Percentiles rank a stretch among this genome's conserved stretches.
phyloP scores from a whole-genome alignment of 2,113 vertebrate species.

The Catagonus wagneri region DNA sequence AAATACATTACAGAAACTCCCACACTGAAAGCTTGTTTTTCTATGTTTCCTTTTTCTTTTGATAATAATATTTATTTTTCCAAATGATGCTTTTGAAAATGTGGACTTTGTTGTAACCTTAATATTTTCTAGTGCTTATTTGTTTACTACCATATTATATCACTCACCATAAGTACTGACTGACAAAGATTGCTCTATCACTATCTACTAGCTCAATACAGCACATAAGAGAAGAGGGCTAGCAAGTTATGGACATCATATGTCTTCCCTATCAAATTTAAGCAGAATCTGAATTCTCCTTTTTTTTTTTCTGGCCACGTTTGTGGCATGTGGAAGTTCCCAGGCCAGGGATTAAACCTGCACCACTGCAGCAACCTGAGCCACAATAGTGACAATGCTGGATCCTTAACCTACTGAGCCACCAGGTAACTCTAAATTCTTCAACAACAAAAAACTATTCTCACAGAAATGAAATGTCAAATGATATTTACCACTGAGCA shows the following conservation, averaged over 20 bases:
- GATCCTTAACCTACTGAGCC: no score
- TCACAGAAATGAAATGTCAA: constrained; percentile 43
- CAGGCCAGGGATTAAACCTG: no score
- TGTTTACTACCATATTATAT: not conserved
- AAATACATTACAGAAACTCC: constrained; percentile 24
- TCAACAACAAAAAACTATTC: not conserved
- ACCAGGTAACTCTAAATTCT: not conserved
- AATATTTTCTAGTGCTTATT: not conserved
- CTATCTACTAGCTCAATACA: not conserved
- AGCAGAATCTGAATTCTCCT: not conserved
- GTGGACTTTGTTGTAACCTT: not conserved
- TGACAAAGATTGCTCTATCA: not conserved
- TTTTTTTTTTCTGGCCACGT: no score
- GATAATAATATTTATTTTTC: not conserved
- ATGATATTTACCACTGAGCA: not conserved
- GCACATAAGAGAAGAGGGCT: not conserved
- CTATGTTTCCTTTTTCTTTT: not conserved
- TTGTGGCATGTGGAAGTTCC: no score
- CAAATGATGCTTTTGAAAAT: not conserved
- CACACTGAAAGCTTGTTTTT: not conserved
- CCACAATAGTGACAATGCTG: no score
- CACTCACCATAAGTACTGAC: not conserved
- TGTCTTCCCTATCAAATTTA: not conserved
- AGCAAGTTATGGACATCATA: not conserved
- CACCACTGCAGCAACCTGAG: no score